phyloP scores from a whole-genome alignment of 2,888 invertebrate species.

The Tipula helvola region DNA sequence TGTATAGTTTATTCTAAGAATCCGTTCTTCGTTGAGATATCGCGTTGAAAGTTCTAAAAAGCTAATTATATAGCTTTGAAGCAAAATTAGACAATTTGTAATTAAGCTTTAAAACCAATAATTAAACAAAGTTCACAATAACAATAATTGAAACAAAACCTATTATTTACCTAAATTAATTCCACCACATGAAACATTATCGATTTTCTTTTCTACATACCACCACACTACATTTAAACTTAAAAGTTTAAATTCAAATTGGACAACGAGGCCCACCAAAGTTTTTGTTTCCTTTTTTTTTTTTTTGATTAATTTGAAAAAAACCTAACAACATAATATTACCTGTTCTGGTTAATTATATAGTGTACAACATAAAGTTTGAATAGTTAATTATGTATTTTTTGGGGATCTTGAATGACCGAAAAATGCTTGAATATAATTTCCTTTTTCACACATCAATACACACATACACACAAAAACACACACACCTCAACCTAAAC shows the following conservation, averaged over 20 bases:
- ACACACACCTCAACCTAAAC: neutral
- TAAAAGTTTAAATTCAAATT: neutral
- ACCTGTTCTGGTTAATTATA: neutral
- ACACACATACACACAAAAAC: neutral
- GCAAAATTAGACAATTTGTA: too few relatives aligned
- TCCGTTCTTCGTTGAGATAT: too few relatives aligned
- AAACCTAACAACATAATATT: neutral
- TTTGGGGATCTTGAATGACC: neutral
- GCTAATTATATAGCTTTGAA: too few relatives aligned
- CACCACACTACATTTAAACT: neutral
- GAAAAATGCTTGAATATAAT: neutral
- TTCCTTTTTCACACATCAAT: neutral
- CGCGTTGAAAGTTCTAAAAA: too few relatives aligned
- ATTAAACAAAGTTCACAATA: too few relatives aligned
- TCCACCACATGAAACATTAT: too few relatives aligned
- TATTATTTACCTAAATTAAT: too few relatives aligned
- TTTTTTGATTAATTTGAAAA: neutral
- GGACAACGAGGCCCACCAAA: neutral
- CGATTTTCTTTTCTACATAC: neutral
- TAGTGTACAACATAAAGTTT: neutral
- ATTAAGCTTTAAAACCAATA: too few relatives aligned
- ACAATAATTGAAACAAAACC: too few relatives aligned
- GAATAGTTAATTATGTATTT: neutral
- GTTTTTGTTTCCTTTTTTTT: neutral
- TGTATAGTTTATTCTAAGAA: too few relatives aligned